Percentiles rank a stretch among this genome's conserved stretches.
phyloP scores from a whole-genome alignment of 1,140 invertebrate species.

The Mycetomoellerius zeteki region DNA sequence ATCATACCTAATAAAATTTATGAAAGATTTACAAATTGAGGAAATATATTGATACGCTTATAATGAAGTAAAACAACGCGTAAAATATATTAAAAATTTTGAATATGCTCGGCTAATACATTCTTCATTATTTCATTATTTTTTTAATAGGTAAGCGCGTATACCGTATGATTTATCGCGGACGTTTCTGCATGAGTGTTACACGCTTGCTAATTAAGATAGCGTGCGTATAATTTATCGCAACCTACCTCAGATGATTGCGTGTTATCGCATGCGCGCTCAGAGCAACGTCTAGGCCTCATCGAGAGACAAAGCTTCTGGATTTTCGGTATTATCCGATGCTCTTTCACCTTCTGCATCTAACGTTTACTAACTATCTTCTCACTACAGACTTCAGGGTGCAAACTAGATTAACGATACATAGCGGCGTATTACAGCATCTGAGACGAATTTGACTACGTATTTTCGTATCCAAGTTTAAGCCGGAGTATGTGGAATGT shows the following conservation, averaged over 20 bases:
- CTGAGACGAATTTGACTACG: slow-evolving; percentile 41
- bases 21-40: neutral
- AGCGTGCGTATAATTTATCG: slow-evolving; percentile 55
- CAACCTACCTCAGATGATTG: slow-evolving; percentile 19
- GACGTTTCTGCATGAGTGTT: slow-evolving; percentile 16
- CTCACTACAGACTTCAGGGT: slow-evolving; percentile 26
- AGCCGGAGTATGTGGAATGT: slow-evolving; percentile 17
- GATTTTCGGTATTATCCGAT: slow-evolving; percentile 29
- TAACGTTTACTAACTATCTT: slow-evolving; percentile 18
- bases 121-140: slow-evolving; percentile 1
- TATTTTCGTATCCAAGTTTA: slow-evolving; percentile 48
- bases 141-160: slow-evolving; percentile 5
- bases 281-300: slow-evolving; percentile 23
- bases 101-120: neutral
- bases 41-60: neutral
- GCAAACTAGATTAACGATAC: slow-evolving; percentile 47
- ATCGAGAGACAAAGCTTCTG: slow-evolving; percentile 7
- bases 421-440: slow-evolving; percentile 3
- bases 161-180: slow-evolving; percentile 19
- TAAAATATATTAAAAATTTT: neutral
- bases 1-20: neutral
- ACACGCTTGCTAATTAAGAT: slow-evolving; percentile 28
- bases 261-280: slow-evolving; percentile 22
- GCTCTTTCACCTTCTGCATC: slow-evolving; percentile 41
- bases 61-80: neutral